phyloP scores from a whole-genome alignment of 2,113 vertebrate genomes.

The Poecile atricapillus region DNA sequence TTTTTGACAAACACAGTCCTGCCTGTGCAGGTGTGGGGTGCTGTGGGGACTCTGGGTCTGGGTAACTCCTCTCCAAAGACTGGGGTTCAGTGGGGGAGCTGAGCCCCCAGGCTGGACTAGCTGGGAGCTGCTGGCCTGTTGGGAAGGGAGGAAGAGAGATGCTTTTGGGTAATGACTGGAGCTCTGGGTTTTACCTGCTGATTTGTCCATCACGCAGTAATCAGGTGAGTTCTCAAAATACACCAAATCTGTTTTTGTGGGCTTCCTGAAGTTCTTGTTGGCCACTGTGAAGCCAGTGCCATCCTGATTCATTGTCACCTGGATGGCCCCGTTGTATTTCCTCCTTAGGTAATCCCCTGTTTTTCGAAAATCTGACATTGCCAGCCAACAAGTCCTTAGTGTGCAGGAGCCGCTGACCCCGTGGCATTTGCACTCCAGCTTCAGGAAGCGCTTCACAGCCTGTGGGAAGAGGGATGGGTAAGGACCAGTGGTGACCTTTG shows the following conservation, averaged over 20 bases:
- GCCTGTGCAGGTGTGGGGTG: background rate
- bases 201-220: slow-evolving; percentile 95
- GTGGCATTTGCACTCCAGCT: slow-evolving; percentile 96
- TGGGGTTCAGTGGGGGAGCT: background rate
- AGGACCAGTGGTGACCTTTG: background rate
- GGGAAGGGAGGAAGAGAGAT: background rate
- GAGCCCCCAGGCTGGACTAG: background rate
- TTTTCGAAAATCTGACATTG: slow-evolving; percentile 94
- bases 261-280: slow-evolving; percentile 92
- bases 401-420: slow-evolving; percentile 96
- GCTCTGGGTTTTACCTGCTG: slow-evolving; percentile 83
- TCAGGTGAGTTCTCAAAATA: slow-evolving; percentile 99
- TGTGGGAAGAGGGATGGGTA: slow-evolving; percentile 33
- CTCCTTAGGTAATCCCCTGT: slow-evolving; percentile 91
- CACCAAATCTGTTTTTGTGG: slow-evolving; percentile 94
- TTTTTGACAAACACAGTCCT: background rate
- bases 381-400: slow-evolving; percentile 94
- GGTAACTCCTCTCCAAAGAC: background rate
- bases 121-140: background rate
- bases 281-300: slow-evolving; percentile 92
- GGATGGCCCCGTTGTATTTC: slow-evolving; percentile 95
- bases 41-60: background rate
- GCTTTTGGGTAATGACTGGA: background rate
- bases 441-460: slow-evolving; percentile 96
- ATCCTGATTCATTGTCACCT: slow-evolving; percentile 96